Evolutionary conservation across 2,797 vertebrate genomes (phyloP).

Genomic region (Gallirallus australis): DNA sequence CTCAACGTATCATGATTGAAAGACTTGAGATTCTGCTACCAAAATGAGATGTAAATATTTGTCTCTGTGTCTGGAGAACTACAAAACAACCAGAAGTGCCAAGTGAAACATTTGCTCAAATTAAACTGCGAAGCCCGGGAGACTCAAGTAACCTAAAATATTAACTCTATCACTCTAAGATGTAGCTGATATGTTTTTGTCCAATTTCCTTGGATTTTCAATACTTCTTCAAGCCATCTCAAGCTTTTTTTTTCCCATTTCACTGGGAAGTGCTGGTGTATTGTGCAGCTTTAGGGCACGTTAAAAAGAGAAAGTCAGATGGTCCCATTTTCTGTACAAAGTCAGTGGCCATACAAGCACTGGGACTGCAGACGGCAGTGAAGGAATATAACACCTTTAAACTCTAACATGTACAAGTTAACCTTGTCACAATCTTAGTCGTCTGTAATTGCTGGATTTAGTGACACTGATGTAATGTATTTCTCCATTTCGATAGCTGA

Average conservation of each 20-base stretch:
- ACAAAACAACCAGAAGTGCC: conserved; percentile 64
- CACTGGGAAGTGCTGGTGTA: not conserved
- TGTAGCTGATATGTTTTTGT: not conserved
- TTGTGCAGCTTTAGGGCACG: not conserved
- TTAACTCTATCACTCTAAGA: not conserved
- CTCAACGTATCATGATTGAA: conserved; percentile 42
- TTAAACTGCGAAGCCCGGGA: conserved; percentile 55
- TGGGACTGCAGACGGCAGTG: not conserved
- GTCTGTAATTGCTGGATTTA: not conserved
- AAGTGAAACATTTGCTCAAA: conserved; percentile 72
- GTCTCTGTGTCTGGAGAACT: conserved; percentile 57
- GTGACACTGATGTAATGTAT: not conserved
- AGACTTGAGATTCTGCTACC: conserved; percentile 38
- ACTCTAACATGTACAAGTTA: not conserved
- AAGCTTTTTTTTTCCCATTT: not conserved
- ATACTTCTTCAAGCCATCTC: not conserved
- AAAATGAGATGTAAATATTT: conserved; percentile 72
- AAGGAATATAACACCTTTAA: not conserved
- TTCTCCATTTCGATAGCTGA: not conserved
- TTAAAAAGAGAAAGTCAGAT: not conserved
- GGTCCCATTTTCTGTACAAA: not conserved
- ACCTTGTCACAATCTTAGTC: not conserved
- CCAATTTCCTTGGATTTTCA: conserved; percentile 27
- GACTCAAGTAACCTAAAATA: conserved; percentile 52
- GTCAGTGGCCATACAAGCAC: fast-evolving